phyloP scores from a whole-genome alignment of 2,888 invertebrate species.

The Argyresthia goedartella region DNA sequence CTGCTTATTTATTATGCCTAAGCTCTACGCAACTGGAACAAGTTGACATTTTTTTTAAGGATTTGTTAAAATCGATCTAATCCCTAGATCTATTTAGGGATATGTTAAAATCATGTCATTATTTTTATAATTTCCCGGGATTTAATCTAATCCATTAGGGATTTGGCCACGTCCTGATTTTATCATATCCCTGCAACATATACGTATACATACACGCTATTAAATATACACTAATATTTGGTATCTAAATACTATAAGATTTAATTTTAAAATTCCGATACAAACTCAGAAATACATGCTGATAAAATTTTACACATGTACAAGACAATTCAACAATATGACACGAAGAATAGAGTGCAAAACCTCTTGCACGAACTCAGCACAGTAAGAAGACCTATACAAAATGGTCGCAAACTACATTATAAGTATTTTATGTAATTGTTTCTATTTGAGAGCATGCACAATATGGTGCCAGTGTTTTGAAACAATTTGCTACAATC shows the following conservation, averaged over 20 bases:
- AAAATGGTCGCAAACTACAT: neutral
- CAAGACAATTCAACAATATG: neutral
- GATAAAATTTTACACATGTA: neutral
- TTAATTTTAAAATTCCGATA: neutral
- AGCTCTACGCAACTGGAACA: no score
- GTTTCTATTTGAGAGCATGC: conserved; percentile 42
- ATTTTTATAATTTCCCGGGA: no score
- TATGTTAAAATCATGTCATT: no score
- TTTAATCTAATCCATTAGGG: no score
- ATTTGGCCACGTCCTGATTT: no score
- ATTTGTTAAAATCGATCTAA: no score
- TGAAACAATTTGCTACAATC: no score
- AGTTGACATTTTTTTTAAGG: no score
- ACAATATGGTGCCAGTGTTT: neutral
- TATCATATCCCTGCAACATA: no score
- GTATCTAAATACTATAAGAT: conserved; percentile 48
- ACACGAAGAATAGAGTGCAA: conserved; percentile 2
- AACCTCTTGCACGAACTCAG: neutral
- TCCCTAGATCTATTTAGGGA: no score
- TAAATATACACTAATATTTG: conserved; percentile 20
- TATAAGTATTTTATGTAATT: neutral
- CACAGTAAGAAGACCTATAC: neutral
- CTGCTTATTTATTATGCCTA: no score
- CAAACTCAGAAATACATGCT: conserved; percentile 19
- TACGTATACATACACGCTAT: no score